Percentiles rank a stretch among this genome's conserved stretches.
These are phyloP conservation scores for Arion vulgaris DNA, from an alignment of 1,140 invertebrate species.

Conservation along the genomic window DNA sequence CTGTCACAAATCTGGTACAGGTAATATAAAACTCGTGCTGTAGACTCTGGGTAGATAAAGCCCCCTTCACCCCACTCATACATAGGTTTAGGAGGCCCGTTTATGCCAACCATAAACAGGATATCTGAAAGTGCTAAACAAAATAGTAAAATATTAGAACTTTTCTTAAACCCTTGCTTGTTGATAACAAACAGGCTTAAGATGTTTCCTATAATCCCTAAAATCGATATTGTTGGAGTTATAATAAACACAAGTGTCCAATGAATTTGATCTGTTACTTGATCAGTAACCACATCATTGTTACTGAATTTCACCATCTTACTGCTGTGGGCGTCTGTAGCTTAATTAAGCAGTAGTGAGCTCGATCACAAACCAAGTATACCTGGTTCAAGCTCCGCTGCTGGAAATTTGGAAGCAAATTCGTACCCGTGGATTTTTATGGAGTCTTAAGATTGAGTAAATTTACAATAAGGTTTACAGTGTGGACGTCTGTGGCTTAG, in stretches of 20 bases:
- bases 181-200: not conserved
- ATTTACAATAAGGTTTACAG: too few relatives aligned
- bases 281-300: too few relatives aligned
- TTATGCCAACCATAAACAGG: not conserved
- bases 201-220: not conserved
- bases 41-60: not conserved
- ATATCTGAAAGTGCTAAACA: constrained; percentile 6
- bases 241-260: constrained; percentile 9
- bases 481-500: too few relatives aligned
- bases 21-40: not conserved
- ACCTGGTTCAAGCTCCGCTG: too few relatives aligned
- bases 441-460: too few relatives aligned
- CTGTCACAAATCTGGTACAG: not conserved
- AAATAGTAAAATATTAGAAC: constrained; percentile 21
- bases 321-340: too few relatives aligned
- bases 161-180: constrained; percentile 18
- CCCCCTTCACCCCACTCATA: not conserved
- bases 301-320: too few relatives aligned
- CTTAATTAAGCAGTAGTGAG: too few relatives aligned
- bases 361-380: too few relatives aligned
- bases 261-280: too few relatives aligned
- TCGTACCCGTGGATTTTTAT: too few relatives aligned
- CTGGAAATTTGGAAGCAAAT: too few relatives aligned
- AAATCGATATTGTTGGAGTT: constrained; percentile 6
- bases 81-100: constrained; percentile 5